Conservation (phyloP, 2,888 invertebrate species). For the Synanthedon formicaeformis region DNA sequence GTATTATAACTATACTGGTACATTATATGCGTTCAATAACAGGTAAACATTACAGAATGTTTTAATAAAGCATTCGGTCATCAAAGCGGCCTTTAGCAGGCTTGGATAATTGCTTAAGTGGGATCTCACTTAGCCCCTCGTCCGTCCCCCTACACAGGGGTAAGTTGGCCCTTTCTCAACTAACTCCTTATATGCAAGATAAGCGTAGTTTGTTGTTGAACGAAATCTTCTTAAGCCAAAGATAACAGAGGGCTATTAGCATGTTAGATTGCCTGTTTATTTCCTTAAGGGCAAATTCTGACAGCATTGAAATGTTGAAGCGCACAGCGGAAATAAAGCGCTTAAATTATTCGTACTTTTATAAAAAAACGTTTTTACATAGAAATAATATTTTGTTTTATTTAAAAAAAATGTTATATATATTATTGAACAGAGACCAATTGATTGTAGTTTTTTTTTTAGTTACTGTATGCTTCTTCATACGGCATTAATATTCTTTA, state of each 20-base stretch:
- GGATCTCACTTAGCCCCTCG: constrained; percentile 26
- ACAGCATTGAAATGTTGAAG: neutral
- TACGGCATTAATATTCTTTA: too few relatives aligned
- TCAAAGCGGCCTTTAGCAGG: constrained; percentile 11
- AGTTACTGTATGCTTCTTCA: too few relatives aligned
- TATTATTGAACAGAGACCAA: too few relatives aligned
- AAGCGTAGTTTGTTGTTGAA: constrained; percentile 38
- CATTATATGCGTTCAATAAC: too few relatives aligned
- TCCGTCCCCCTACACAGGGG: constrained; percentile 7
- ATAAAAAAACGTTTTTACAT: too few relatives aligned
- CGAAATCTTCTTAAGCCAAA: constrained; percentile 39
- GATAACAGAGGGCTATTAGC: constrained; percentile 43
- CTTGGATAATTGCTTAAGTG: constrained; percentile 38
- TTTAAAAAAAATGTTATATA: too few relatives aligned
- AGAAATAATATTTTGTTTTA: too few relatives aligned
- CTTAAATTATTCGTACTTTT: too few relatives aligned
- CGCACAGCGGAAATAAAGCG: too few relatives aligned
- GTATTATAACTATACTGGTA: too few relatives aligned
- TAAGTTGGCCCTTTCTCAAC: constrained; percentile 15
- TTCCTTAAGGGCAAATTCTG: constrained; percentile 14
- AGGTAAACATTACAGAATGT: too few relatives aligned
- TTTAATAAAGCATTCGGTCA: constrained; percentile 2
- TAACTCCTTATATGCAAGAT: constrained; percentile 27
- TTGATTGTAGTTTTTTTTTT: too few relatives aligned
- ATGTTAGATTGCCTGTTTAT: constrained; percentile 24